Evolutionary conservation across 2,113 vertebrate genomes (phyloP), one percentile per base, ranked within the genome.

Genomic region (Cynoglossus semilaevis): DNA sequence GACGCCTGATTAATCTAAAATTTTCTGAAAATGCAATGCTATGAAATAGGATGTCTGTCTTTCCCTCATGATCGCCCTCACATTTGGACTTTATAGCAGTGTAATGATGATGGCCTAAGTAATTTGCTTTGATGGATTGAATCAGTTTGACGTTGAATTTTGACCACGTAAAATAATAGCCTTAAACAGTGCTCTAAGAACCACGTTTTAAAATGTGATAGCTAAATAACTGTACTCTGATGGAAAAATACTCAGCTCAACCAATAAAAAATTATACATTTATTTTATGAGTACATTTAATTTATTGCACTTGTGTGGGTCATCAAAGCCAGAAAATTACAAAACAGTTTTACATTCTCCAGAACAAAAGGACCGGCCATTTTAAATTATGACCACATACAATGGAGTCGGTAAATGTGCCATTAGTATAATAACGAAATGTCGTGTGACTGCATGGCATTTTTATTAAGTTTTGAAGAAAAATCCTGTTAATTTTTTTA

Each of bases 91-190:
- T 49, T 13, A 46, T 19, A 15, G 29, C 45, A 63, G 38, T 17
- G 38, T 56, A 35, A 56, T 49, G 37, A 70, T 47, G 49, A 63
- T 43, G 13, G 18, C 44, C 10, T 15, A 9, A 60, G n/a, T 9
- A 15, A 51, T 66, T 51, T 47, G 17, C 36, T 56, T 48, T 76
- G 60, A 74, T 51, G 49, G 72, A 71, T 51, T 59, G 54, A 76
- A 74, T 67, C 47, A 51, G 42, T 72, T 78, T 53, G 62, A 81
- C 67, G 67, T 47, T 5, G 14, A 50, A 59, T 43, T 57, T 72
- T 61, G 54, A 11, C 62, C 46, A 10, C 56, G 41, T 53, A 55
- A 22, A 74, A 66, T 42, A 69, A 68, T 50, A 43, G 38, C 38
- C 38, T 41, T 41, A 3, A 58, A 35, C 11, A 2, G 8, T 15